Base-by-base conservation (phyloP, 1,140 invertebrate species). In the Cherax destructor region DNA sequence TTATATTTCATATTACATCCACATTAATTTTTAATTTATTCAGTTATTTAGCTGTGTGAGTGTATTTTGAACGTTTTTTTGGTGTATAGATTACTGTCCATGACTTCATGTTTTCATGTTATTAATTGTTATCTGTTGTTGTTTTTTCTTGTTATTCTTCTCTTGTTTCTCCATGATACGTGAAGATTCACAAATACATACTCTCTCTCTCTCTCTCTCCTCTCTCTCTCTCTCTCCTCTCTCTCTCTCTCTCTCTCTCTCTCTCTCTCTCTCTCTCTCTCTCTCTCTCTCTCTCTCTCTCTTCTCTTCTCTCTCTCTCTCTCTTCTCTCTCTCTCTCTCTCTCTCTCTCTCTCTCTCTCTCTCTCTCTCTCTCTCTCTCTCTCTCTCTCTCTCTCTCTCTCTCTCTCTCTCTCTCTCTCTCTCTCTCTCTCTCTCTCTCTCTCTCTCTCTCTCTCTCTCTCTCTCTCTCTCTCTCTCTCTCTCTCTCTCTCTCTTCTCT, bases 241-340 rank as follows among this genome's bases (percentile, higher is more conserved):
- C 74, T 77, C 74, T 41, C 47, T 41, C 74, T 77, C 74, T 41
- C 47, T 41, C 74, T 77, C 74, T 41, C 47, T 41, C 74, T 77
- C 74, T 41, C 47, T 41, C 74, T 77, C 74, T 41, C 47, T 41
- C 21, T 77, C 74, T 41, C 21, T 69, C 65, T 69, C 65, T 21
- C 21, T 21, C 21, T 69, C 65, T 13, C 21, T 69, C 21, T 21
- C 11, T 69, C 65, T 13, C 21, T 69, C 21, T 69, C 21, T 21
- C 21, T 69, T 13, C 65, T 13, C 21, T 69, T 11, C 21, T 69
- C 65, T 13, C 21, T 13, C 21, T 69, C 21, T 21, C 65, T 69
- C 21, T 69, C 65, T 69, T 21, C 21, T 21, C 21, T 21, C 21
- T 21, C 65, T 69, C 21, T 69, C 21, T 21, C 21, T 11, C 65